Evolutionary conservation across 2,888 invertebrate species (phyloP).

Genomic region (Epirrita christyi): DNA sequence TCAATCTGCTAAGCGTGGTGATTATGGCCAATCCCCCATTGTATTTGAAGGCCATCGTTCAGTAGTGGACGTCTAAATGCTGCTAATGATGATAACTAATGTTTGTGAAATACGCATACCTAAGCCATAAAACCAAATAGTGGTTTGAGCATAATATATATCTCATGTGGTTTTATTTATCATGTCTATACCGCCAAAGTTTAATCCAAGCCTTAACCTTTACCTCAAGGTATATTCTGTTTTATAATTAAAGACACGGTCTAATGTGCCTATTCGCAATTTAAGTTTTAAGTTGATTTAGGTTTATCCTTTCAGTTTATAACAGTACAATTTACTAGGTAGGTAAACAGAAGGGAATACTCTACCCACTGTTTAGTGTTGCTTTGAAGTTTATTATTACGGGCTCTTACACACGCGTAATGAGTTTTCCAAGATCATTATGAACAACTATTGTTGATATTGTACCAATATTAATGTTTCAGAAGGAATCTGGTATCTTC

Average conservation of each 20-base stretch:
- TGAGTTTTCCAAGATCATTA: slow-evolving; percentile 23
- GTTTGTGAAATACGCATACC: no score
- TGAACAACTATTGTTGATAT: not conserved
- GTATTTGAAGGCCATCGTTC: no score
- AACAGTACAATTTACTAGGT: slow-evolving; percentile 33
- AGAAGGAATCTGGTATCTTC: no score
- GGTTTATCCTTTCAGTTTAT: slow-evolving; percentile 39
- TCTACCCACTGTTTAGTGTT: slow-evolving; percentile 16
- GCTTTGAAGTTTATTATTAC: slow-evolving; percentile 37
- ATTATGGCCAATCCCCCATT: no score
- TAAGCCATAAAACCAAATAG: slow-evolving; percentile 7
- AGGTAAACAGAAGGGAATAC: slow-evolving; percentile 27
- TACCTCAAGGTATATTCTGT: slow-evolving; percentile 13
- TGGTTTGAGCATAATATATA: slow-evolving; percentile 1
- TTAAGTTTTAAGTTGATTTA: slow-evolving; percentile 45
- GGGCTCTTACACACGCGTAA: slow-evolving; percentile 31
- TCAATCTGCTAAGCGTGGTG: no score
- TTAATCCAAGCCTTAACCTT: slow-evolving; percentile 22
- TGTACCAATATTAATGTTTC: no score
- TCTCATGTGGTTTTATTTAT: slow-evolving; percentile 6
- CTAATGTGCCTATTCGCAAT: slow-evolving; percentile 31
- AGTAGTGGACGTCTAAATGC: no score
- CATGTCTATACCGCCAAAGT: slow-evolving; percentile 9
- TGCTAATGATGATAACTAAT: no score
- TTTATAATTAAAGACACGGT: slow-evolving; percentile 25